Evolutionary conservation across 2,888 invertebrate species (phyloP), one percentile per base, ranked within the genome.

Genomic region (Drosophila helvetica): DNA sequence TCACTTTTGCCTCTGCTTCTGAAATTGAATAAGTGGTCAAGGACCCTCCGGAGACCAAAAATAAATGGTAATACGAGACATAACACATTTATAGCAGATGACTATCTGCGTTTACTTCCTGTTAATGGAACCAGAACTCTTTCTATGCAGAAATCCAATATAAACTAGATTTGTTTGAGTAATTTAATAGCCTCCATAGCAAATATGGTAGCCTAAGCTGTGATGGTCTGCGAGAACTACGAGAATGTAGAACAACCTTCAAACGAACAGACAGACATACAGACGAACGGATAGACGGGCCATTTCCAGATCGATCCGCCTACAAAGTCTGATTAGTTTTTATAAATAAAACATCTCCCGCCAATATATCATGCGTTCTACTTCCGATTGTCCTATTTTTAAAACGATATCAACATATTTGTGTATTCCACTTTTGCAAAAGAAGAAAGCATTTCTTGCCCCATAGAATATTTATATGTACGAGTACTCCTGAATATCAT

Each of bases 1-100:
- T 42, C 52, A 7, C 17, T 38, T 15, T 33, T 38, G 46, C 19
- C 10, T 18, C 18, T 42, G 42, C 19, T 15, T 18, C 18, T 46
- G 42, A 52, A 67, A 69, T 67, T 67, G 67, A 55, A 67, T 67
- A 46, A 56, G 27, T 48, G 19, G 19, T 18, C 64, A 51, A 19
- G 38, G 48, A 33, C 25, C 51, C 12, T 38, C 25, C 46, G 46
- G 27, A 19, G 25, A n/a, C 27, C 33, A 18, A 43, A 67, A 50
- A 69, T 46, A 55, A 50, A 19, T 43, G 18, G 19, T 42, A 59
- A 51, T 51, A 30, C 10, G 15, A 5, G 15, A 5, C 15, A 15
- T 38, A 38, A 38, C 38, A 38, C 5, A 38, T 7, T 38, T 38
- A 38, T 38, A 38, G 38, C 38, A 2, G n/a, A 38, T 38, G 15